Evolutionary conservation across 2,888 invertebrate species (phyloP), one percentile per base, ranked within the genome.

Genomic region (Scrobipalpa costella): DNA sequence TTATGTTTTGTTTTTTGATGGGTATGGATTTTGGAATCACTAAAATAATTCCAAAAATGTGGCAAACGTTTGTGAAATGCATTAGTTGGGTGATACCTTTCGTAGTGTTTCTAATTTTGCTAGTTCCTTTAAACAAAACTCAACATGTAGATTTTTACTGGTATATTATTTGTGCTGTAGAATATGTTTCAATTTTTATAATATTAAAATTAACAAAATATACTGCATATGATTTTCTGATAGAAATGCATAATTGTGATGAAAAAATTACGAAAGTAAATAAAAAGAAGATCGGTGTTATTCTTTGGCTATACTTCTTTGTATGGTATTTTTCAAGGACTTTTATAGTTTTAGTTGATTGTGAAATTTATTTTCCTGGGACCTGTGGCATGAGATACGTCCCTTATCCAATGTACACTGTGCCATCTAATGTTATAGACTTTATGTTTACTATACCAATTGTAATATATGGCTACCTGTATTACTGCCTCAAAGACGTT

Each of bases 401-500:
- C 27, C 27, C 27, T 27, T 27, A 27, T 27, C 27, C 27, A 27
- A 27, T 27, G 5, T 27, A 27, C 5, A 5, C 27, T 27, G 27
- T 27, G 5, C 27, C 27, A 27, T 27, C 27, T 5, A 27, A 27
- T 27, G 5, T 27, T 27, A 27, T 27, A 27, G 27, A 27, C 27
- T 27, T 27, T 5, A 3, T 27, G 27, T 27, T 27, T 27, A 27
- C 5, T 27, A 27, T 49, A 17, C 60, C 34, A 5, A 27, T 33
- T 49, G 33, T 60, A 44, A 59, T 59, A 21, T 59, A 59, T 21
- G 33, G 17, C 49, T 60, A 60, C 13, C 5, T 47, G 3, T 49
- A 60, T 19, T 17, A 49, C 15, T 49, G 17, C 15, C 47, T 44
- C 7, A 60, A 19, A 49, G 47, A 15, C 15, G 27, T 59, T 0